Base-by-base conservation (phyloP, 2,113 vertebrate genomes). In the Gnathonemus echidnorhynchus region DNA sequence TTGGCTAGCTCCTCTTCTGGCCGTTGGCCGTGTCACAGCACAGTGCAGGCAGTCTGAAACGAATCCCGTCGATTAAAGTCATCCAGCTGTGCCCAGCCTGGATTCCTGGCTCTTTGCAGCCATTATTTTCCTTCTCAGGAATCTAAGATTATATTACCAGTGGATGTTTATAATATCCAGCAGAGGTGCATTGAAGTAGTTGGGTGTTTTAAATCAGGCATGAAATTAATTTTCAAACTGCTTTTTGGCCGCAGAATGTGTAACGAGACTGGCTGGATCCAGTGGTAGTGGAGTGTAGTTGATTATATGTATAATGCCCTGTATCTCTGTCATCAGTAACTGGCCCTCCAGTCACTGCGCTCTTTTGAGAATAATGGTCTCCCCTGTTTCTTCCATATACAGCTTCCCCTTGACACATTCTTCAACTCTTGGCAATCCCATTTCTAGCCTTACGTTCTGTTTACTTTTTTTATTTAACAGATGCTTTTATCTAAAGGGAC, bases 161-260 rank as follows among this genome's bases (percentile, higher is more conserved):
- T 88, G 92, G 89, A 92, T 94, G 94, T 94, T 93, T 93, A 95
- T 94, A 92, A 92, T 93, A 93, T 94, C 91, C 90, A 93, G 92
- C 93, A 89, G 87, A 92, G 91, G 89, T 90, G 90, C 91, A 87
- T 86, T 94, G 91, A 93, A 90, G 92, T 90, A 50, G 90, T 91
- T 88, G 88, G 90, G 31, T 92, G 93, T 90, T 94, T 92, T 93
- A 95, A 95, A 95, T 96, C 94, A 94, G 93, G 93, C 94, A 94
- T 93, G 93, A 93, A 94, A 95, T 95, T 93, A 94, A 95, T 95
- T 95, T 94, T 93, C 91, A 92, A 92, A 90, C 90, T 83, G 86
- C 35, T 92, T 93, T 93, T 92, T 90, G 66, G 80, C 56, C 86
- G 62, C 62, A 66, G 24, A 66, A n/a, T 39, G 83, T 91, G 93